phyloP scores from a whole-genome alignment of 92 coral and sea anemone genomes.

The Parazoanthus atlanticus region DNA sequence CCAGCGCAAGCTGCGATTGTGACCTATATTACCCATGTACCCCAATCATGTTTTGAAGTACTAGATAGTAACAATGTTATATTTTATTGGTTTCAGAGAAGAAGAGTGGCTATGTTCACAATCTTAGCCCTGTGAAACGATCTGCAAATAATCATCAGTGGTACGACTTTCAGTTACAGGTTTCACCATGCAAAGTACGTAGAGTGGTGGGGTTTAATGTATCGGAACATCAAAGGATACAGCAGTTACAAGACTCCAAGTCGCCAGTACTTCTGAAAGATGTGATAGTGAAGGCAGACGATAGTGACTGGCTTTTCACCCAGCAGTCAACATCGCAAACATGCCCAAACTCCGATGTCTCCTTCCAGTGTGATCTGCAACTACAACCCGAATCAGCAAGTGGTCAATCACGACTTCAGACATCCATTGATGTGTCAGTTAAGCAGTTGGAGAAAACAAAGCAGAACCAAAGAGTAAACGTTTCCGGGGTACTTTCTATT shows the following conservation, averaged over 20 bases:
- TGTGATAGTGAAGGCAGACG: slow-evolving; percentile 35
- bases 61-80: neutral
- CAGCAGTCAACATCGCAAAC: slow-evolving; percentile 47
- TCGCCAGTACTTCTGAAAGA: slow-evolving; percentile 45
- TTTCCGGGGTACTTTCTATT: slow-evolving; percentile 41
- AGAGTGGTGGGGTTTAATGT: slow-evolving; percentile 39
- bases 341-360: no score
- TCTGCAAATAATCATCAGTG: slow-evolving; percentile 2
- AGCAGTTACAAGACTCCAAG: slow-evolving; percentile 39
- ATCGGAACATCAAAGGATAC: slow-evolving; percentile 28
- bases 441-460: slow-evolving; percentile 28
- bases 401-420: neutral
- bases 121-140: slow-evolving; percentile 18
- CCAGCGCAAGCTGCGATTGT: no score
- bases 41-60: no score
- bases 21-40: no score
- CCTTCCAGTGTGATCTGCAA: no score
- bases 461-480: slow-evolving; percentile 40
- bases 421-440: slow-evolving; percentile 24
- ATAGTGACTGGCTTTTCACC: slow-evolving; percentile 45
- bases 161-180: slow-evolving; percentile 32
- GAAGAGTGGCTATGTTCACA: no score
- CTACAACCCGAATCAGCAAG: slow-evolving; percentile 9
- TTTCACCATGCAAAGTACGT: slow-evolving; percentile 6
- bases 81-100: no score